These are phyloP conservation scores for cattle (Bos taurus) DNA, from an alignment of 2,113 vertebrate genomes.

Conservation along the genomic window ARS-UCD2.0 NC_037350.1:33780501-33781000, in stretches of 20 bases:
- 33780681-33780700: not conserved
- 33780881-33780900: not conserved
- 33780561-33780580: not conserved
- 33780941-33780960: not conserved
- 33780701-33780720: not conserved
- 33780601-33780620: not conserved
- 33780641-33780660: not conserved
- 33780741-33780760: no score
- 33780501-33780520: not conserved
- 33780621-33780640: not conserved
- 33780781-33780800: no score
- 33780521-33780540: not conserved
- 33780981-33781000: not conserved
- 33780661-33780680: not conserved
- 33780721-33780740: no score
- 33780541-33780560: not conserved
- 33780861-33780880: not conserved
- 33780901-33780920: not conserved
- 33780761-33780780: no score
- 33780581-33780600: not conserved
- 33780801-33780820: no score
- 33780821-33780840: not conserved
- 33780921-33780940: not conserved
- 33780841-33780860: not conserved
- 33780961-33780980: not conserved